Percentiles rank a stretch among this genome's conserved stretches.
phyloP scores from a whole-genome alignment of 2,113 vertebrate genomes.

The Phycodurus eques region DNA sequence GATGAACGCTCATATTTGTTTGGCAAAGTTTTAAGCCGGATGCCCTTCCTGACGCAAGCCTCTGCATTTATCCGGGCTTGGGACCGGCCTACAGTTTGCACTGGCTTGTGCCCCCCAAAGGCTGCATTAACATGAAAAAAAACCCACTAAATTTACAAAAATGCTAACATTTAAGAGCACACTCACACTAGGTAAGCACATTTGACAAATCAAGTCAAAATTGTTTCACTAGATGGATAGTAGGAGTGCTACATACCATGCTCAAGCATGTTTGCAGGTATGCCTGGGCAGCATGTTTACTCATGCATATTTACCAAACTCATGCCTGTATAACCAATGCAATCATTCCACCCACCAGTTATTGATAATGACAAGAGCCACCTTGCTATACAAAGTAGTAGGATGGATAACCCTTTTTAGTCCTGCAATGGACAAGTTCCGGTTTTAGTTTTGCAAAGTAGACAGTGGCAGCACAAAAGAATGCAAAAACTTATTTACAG shows the following conservation, averaged over 20 bases:
- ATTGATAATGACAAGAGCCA: not conserved
- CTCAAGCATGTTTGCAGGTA: not conserved
- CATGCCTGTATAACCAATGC: not conserved
- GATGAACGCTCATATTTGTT: too few relatives aligned
- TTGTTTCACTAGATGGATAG: not conserved
- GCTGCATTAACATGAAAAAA: too few relatives aligned
- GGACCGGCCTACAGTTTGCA: too few relatives aligned
- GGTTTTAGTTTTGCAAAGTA: not conserved
- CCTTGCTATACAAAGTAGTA: not conserved
- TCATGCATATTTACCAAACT: not conserved
- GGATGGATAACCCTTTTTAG: not conserved
- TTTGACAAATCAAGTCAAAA: not conserved
- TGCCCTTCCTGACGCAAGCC: too few relatives aligned
- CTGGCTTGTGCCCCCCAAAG: too few relatives aligned
- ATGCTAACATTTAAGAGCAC: too few relatives aligned
- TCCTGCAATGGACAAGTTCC: not conserved
- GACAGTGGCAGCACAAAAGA: not conserved
- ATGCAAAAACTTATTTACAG: not conserved
- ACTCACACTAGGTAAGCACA: too few relatives aligned
- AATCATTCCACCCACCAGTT: slow-evolving; percentile 1
- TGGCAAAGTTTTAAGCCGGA: too few relatives aligned
- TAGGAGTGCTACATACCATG: not conserved
- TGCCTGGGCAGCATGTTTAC: not conserved
- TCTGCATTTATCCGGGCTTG: too few relatives aligned
- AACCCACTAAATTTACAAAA: too few relatives aligned